Evolutionary conservation across 2,888 invertebrate genomes (phyloP).

Genomic region (Cheilosia urbana): DNA sequence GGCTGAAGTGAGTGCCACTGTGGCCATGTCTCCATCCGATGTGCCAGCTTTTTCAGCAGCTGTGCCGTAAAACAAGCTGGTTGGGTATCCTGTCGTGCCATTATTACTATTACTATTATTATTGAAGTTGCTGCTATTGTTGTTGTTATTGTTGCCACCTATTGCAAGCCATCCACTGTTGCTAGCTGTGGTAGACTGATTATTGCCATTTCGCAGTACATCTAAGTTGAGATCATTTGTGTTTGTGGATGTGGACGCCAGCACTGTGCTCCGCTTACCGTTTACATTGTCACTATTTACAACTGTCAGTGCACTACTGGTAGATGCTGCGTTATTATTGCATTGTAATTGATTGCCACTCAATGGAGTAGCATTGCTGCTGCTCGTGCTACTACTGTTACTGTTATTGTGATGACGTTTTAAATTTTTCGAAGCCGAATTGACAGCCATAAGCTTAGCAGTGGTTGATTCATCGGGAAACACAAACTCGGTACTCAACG

Average conservation of each 20-base stretch:
- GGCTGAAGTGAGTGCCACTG: conserved; percentile 2
- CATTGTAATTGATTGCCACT: conserved; percentile 65
- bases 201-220: conserved; percentile 48
- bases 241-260: conserved; percentile 50
- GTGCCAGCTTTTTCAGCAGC: conserved; percentile 50
- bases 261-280: conserved; percentile 49
- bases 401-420: conserved; percentile 79
- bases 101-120: conserved; percentile 26
- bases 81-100: conserved; percentile 52
- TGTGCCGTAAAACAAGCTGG: conserved; percentile 63
- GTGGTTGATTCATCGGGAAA: conserved; percentile 82
- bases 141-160: conserved; percentile 3
- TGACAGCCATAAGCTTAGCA: conserved; percentile 81
- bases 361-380: conserved; percentile 36
- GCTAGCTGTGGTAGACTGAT: conserved; percentile 23
- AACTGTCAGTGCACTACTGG: conserved; percentile 38
- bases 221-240: conserved; percentile 72
- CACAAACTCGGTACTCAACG: conserved; percentile 78
- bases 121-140: neutral
- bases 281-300: conserved; percentile 37
- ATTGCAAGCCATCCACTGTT: conserved; percentile 55
- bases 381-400: conserved; percentile 41
- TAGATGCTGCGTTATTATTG: conserved; percentile 50
- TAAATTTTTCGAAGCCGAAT: conserved; percentile 80
- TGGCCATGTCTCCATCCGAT: conserved; percentile 29